Evolutionary conservation across 2,888 invertebrate species (phyloP), one percentile per base, ranked within the genome.

Genomic region (Drosophila koepferae): DNA sequence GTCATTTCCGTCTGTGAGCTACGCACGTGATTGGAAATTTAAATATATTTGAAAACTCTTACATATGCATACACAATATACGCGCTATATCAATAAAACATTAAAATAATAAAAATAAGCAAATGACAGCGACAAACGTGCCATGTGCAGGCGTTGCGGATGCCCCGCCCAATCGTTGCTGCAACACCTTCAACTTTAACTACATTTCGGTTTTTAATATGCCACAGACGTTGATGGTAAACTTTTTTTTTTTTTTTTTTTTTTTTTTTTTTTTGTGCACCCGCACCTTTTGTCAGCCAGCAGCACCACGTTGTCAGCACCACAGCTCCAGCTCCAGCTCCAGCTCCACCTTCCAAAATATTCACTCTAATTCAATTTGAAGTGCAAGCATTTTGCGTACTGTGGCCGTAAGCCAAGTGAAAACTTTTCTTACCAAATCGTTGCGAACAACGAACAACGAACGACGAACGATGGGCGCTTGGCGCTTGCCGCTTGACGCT

Each of bases 361-460:
- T 78, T 70, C 74, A 77, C 61, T 82, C 66, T 67, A 80, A 74
- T 82, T 82, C 77, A 83, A 82, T 86, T 82, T 75, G 53, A 75
- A 76, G 63, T 77, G 72, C 49, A 58, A 61, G 54, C 79, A 69
- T 73, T 73, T 77, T 74, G 75, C 79, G 63, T 77, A 59, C 61
- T 60, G 43, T 48, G 53, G 48, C 43, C 41, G 16, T 58, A 28
- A 43, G 44, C 14, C 36, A 63, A 48, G 75, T 66, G 60, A 61
- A 79, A 74, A 77, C 53, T 77, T 77, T 56, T 49, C 60, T 44
- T 46, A 34, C 10, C 10, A 59, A 64, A 64, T 48, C 43, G 77
- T 18, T 14, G 38, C 28, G 28, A 28, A 6, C 28, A 6, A 28
- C 5, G 28, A 9, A 28, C 28, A 6, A 28, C 5, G 23, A 28